Evolutionary conservation across 1,140 invertebrate species (phyloP), one percentile per base, ranked within the genome.

Genomic region (Caenorhabditis tropicalis): DNA sequence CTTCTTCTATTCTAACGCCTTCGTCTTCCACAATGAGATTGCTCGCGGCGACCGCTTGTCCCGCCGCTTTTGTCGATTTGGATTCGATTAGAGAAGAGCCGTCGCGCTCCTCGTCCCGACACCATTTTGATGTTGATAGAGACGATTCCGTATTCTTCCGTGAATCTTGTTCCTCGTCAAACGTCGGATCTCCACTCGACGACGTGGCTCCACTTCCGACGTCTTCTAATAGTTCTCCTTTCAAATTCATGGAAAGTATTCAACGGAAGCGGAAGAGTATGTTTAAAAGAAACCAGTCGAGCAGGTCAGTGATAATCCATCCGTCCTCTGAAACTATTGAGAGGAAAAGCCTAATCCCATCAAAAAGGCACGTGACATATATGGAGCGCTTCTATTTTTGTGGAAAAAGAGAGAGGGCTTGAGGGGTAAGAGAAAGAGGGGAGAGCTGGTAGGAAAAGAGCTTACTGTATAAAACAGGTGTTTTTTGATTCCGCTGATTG

Each of bases 21-120:
- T 43, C 36, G 15, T n/a, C 53, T 36, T 16, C 65, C 29, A 43
- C 65, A 24, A 74, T 74, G 65, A 12, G 65, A 74, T 46, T 74
- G 65, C 58, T 65, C 10, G 65, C 65, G 19, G 65, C 65, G n/a
- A 43, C 65, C n/a, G 19, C 36, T 1, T 74, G 36, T 46, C 65
- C 65, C 4, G 36, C 65, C 7, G 36, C 65, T 24, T 74, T 74
- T 74, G 65, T 74, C 6, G 65, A 74, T 46, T 74, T 74, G 65
- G 65, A 74, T 74, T 74, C 65, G 65, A 74, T 74, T 74, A 74
- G 65, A 43, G 65, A 74, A 19, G 65, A 74, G 65, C 65, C 65
- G 53, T 27, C 53, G 53, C 24, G 0, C 12, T 27, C 21, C 58
- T 36, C 58, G 36, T 43, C 65, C 9, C 12, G 12, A 31, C 12